phyloP scores from a whole-genome alignment of 1,140 invertebrate species.

The Glossosoma conforme region DNA sequence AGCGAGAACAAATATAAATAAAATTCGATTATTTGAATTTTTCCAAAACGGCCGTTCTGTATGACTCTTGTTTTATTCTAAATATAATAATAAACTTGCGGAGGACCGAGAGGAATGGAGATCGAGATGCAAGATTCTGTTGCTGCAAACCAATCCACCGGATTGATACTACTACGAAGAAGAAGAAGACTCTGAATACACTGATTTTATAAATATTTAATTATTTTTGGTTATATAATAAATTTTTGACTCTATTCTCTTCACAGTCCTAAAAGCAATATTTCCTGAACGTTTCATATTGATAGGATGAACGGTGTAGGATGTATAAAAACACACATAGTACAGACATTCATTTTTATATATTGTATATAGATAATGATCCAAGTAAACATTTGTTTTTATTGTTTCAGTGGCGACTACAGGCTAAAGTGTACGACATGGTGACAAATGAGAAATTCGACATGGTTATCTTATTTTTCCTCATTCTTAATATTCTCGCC shows the following conservation, averaged over 20 bases:
- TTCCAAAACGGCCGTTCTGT: no score
- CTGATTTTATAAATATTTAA: no score
- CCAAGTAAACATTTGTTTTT: neutral
- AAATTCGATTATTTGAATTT: no score
- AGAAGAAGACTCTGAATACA: no score
- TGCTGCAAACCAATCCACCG: no score
- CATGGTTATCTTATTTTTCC: slow-evolving; percentile 99
- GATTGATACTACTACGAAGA: no score
- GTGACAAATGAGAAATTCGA: slow-evolving; percentile 98
- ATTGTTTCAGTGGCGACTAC: slow-evolving; percentile 81
- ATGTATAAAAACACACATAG: slow-evolving; percentile 5
- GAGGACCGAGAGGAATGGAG: no score
- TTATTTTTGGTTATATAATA: neutral
- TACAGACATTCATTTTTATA: neutral
- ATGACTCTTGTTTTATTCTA: no score
- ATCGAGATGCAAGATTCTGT: no score
- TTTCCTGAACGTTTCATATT: neutral
- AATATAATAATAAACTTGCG: no score
- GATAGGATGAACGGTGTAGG: neutral
- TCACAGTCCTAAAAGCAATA: neutral
- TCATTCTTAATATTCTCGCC: slow-evolving; percentile 96
- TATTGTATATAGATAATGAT: neutral
- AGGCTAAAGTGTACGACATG: slow-evolving; percentile 94
- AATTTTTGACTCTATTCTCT: neutral
- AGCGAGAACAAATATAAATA: no score